Evolutionary conservation across 2,888 invertebrate genomes (phyloP).

Genomic region (Chrysolina haemoptera): DNA sequence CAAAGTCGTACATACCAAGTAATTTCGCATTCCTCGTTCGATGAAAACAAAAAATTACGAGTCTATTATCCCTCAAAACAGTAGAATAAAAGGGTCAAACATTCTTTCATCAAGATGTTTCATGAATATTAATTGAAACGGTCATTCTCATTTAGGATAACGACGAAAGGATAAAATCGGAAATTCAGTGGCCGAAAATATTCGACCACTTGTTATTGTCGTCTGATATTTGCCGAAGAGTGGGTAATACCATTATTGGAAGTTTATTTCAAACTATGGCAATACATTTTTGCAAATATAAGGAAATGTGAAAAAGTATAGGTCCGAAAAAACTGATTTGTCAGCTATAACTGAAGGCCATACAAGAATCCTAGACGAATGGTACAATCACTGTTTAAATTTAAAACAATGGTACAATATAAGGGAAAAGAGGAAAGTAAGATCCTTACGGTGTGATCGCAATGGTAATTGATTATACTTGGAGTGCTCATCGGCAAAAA

Average conservation of each 20-base stretch:
- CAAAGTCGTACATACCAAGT: slow-evolving; percentile 35
- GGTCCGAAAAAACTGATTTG: no score
- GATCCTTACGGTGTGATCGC: no score
- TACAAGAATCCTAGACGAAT: no score
- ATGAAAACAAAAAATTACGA: slow-evolving; percentile 40
- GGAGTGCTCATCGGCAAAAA: no score
- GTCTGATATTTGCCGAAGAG: background rate
- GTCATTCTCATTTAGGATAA: background rate
- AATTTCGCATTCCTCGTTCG: slow-evolving; percentile 43
- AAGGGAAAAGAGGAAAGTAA: no score
- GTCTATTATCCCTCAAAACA: slow-evolving; percentile 37
- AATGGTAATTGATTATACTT: no score
- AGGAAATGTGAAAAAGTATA: no score
- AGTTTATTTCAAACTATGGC: no score
- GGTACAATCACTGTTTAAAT: no score
- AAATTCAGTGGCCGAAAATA: background rate
- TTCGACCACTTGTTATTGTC: background rate
- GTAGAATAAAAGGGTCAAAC: slow-evolving; percentile 31
- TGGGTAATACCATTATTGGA: no score
- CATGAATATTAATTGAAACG: slow-evolving; percentile 21
- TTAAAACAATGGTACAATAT: no score
- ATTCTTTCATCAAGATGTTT: slow-evolving; percentile 36
- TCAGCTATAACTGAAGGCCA: no score
- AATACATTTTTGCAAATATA: background rate
- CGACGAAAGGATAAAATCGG: background rate